These are phyloP conservation scores for Burhinus oedicnemus DNA, from an alignment of 2,113 vertebrate species.

Conservation along the genomic window DNA sequence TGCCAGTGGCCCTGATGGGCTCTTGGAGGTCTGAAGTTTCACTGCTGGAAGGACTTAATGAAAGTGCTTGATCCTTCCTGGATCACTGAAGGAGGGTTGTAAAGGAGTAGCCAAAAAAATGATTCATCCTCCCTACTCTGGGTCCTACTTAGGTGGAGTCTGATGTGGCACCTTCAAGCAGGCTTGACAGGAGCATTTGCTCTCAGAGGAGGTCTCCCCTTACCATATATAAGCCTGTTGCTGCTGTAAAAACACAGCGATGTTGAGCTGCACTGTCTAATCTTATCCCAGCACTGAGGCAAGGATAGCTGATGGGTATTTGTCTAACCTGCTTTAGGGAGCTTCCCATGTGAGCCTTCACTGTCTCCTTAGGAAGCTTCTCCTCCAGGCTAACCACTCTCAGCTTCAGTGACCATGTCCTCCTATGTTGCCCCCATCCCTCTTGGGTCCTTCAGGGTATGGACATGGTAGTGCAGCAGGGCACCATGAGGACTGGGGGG, in stretches of 20 bases:
- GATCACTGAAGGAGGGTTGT: not conserved
- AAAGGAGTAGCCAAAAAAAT: not conserved
- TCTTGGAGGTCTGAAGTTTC: not conserved
- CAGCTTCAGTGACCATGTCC: not conserved
- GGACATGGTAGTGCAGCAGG: not conserved
- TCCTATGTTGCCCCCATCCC: not conserved
- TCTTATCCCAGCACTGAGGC: not conserved
- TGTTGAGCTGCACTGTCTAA: not conserved
- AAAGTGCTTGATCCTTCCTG: not conserved
- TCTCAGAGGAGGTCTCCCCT: not conserved
- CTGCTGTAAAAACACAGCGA: not conserved
- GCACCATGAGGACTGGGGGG: not conserved
- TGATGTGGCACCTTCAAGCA: not conserved
- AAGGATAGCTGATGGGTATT: not conserved
- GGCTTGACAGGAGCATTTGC: rapidly evolving
- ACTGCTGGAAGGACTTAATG: not conserved
- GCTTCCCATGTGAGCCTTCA: not conserved
- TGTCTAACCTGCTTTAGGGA: not conserved
- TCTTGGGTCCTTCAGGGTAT: not conserved
- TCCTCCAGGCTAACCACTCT: rapidly evolving
- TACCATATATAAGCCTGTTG: not conserved
- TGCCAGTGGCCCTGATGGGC: not conserved
- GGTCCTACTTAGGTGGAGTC: not conserved
- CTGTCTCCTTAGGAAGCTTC: not conserved
- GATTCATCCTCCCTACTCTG: not conserved